A percentile compares a stretch with the other conserved stretches of the same genome.
phyloP scores from a whole-genome alignment of 2,113 vertebrate genomes.

The Erythrocercus mccallii region DNA sequence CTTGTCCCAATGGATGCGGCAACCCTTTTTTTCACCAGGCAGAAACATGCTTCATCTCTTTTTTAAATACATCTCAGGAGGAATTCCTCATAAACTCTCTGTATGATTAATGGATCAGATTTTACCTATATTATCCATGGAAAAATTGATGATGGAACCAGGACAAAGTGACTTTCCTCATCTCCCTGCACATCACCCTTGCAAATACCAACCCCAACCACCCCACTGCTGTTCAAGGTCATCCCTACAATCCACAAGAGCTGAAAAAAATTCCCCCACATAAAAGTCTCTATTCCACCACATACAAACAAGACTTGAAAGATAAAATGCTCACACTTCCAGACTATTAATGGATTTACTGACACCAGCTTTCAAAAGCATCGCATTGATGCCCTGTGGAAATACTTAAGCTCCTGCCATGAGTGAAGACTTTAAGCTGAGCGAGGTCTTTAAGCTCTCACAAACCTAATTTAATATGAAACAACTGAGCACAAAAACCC shows the following conservation, averaged over 20 bases:
- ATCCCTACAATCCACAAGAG: neutral
- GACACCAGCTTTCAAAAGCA: neutral
- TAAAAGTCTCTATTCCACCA: neutral
- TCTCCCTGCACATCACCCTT: fast-evolving
- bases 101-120: neutral
- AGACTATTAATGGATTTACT: neutral
- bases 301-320: neutral
- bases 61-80: neutral
- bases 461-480: neutral
- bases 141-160: neutral
- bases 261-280: neutral
- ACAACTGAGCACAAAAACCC: neutral
- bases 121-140: neutral
- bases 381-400: fast-evolving
- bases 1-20: fast-evolving
- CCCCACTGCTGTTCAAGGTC: neutral
- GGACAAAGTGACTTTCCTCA: neutral
- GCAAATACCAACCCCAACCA: fast-evolving
- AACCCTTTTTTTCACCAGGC: neutral
- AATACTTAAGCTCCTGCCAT: neutral
- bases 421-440: neutral
- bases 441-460: neutral
- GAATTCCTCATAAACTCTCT: neutral
- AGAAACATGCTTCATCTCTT: neutral
- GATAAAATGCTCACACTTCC: neutral